Evolutionary conservation across 2,888 invertebrate species (phyloP), one percentile per base, ranked within the genome.

Genomic region (Drosophila monieri): DNA sequence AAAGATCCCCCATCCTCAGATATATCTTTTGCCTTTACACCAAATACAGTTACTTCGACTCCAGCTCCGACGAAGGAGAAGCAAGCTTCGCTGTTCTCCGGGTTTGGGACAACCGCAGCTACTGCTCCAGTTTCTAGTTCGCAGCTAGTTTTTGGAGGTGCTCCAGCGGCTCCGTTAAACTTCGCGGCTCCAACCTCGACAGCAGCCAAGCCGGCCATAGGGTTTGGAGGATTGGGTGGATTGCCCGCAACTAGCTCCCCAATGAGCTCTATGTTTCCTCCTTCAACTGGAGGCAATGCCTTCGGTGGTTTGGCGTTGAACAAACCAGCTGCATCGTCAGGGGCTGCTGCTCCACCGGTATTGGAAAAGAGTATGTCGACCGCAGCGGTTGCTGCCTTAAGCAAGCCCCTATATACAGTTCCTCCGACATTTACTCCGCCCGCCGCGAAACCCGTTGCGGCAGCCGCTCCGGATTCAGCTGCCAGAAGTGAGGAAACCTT

Each of bases 401-500:
- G 72, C 57, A 89, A 89, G 43, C 90, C 91, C 1, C 73, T 91
- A 0, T 90, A 89, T 37, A 90, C 89, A 1, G 88, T 91, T 9
- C 88, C 85, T 0, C 70, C 89, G 5, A 90, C 88, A 6, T 91
- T 83, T 55, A 85, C 85, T 10, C 86, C 89, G 10, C 78, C 84
- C 6, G 44, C 37, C 5, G 6, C 60, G 10, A 68, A 74, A 35
- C 8, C 49, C 6, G 9, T 37, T 2, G 14, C 48, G 25, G 30
- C 44, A 1, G 41, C 23, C 1, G 23, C 37, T 23, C 61, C 62
- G 23, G 25, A 1, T 27, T 61, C 62, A 27, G 35, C 10, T 35
- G 12, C 1, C 1, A 43, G 12, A 12, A 18, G 14, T 12, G 43
- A 6, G 0, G 39, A 49, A 4, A 12, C 25, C 18, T 12, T 35